Base-by-base conservation (phyloP, 2,113 vertebrate genomes). In the Cygnus buccinator region DNA sequence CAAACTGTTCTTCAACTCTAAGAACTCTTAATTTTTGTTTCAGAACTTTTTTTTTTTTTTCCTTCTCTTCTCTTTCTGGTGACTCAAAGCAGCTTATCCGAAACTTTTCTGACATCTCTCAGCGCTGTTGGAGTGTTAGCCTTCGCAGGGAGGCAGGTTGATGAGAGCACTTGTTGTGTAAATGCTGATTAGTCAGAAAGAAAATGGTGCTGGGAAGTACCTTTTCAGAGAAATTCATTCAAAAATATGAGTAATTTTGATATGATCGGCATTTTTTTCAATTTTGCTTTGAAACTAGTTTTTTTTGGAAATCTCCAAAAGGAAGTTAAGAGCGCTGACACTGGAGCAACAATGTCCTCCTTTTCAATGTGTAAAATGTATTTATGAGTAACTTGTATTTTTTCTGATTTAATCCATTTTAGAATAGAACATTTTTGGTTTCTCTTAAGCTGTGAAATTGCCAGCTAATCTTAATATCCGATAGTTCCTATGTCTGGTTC, bases 381-480 rank as follows among this genome's bases (percentile, higher is more conserved):
- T n/a, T 59, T 81, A n/a, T 35, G 33, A 58, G 7, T 7, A 63
- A 33, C 22, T 11, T 35, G 13, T 15, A 19, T 17, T 59, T 59
- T 83, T 62, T 59, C 88, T 73, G 5, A 28, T 73, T 55, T 63
- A 50, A 73, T 54, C 17, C 11, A 0, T 67, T 62, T 57, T 41
- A 74, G 16, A 67, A n/a, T 43, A 22, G 15, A 9, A 4, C 3
- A 74, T 43, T 74, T n/a, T 52, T 18, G 48, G 31, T 9, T 33
- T 12, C 18, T 31, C 14, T 39, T 67, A 41, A 26, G 3, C 58
- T 90, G n/a, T 83, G 13, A 28, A 76, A n/a, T 79, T 83, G 63
- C 31, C 43, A 0, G 55, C 19, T 48, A 29, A 57, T 15, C 9
- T 65, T n/a, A 1, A 1, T 39, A 39, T 39, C 39, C 39, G 10